Evolutionary conservation across 1,140 invertebrate species (phyloP).

Genomic region (Conus betulinus): DNA sequence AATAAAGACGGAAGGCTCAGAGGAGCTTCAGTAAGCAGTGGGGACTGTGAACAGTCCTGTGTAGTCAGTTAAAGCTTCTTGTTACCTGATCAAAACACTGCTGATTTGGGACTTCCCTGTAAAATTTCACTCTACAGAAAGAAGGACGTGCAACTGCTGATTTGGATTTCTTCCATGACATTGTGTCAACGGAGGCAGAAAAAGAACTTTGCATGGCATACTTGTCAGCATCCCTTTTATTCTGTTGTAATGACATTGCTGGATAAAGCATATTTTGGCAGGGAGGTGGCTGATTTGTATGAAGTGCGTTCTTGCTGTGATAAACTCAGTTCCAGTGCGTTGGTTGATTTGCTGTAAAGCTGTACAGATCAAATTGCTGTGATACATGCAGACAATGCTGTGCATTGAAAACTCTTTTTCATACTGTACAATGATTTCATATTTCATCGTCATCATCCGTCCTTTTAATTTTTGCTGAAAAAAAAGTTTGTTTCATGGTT

Average conservation of each 20-base stretch:
- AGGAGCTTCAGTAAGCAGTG: no score
- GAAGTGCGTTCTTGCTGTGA: not conserved
- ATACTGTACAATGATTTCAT: not conserved
- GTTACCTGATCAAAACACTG: not conserved
- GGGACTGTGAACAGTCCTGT: not conserved
- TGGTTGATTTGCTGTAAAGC: not conserved
- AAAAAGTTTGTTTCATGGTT: no score
- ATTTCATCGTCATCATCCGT: not conserved
- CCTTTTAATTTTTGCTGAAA: not conserved
- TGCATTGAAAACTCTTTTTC: not conserved
- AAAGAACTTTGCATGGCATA: not conserved
- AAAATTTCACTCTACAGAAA: not conserved
- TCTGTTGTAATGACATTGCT: not conserved
- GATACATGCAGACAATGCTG: not conserved
- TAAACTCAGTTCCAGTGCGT: not conserved
- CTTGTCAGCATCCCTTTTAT: not conserved
- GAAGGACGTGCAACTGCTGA: no score
- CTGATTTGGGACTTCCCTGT: not conserved
- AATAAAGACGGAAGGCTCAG: no score
- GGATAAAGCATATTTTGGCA: not conserved
- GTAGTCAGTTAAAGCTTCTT: not conserved
- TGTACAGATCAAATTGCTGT: conserved; percentile 1
- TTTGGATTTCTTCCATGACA: no score
- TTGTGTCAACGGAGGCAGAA: not conserved
- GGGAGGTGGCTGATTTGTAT: not conserved